These are phyloP conservation scores for Lepus europaeus DNA, from an alignment of 2,113 vertebrate genomes.

Conservation along the genomic window DNA sequence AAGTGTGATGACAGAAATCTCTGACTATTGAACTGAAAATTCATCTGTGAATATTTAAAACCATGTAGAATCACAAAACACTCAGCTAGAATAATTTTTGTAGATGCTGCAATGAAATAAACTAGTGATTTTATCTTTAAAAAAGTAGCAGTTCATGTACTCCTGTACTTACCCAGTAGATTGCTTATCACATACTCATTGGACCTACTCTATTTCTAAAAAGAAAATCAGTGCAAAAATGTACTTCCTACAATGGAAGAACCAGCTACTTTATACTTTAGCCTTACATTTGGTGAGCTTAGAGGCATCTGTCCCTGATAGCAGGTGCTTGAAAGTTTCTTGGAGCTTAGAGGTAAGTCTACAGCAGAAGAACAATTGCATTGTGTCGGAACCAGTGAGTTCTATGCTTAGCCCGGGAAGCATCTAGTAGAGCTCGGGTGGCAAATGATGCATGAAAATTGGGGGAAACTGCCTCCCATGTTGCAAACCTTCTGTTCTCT, in stretches of 20 bases:
- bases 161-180: background rate
- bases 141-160: background rate
- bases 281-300: background rate
- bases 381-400: background rate
- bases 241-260: background rate
- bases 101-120: background rate
- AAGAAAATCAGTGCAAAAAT: background rate
- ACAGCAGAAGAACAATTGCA: background rate
- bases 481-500: constrained; percentile 36
- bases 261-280: background rate
- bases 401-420: background rate
- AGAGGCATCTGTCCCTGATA: background rate
- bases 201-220: background rate
- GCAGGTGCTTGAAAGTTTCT: background rate
- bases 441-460: constrained; percentile 36
- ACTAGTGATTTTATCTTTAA: background rate
- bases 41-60: background rate
- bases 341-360: background rate
- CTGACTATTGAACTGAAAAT: background rate
- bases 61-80: background rate
- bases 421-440: background rate
- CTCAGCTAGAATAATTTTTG: background rate
- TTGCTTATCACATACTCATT: background rate
- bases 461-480: background rate
- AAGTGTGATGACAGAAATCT: background rate